Evolutionary conservation across 2,113 vertebrate genomes (phyloP).

Genomic region (Burhinus oedicnemus): DNA sequence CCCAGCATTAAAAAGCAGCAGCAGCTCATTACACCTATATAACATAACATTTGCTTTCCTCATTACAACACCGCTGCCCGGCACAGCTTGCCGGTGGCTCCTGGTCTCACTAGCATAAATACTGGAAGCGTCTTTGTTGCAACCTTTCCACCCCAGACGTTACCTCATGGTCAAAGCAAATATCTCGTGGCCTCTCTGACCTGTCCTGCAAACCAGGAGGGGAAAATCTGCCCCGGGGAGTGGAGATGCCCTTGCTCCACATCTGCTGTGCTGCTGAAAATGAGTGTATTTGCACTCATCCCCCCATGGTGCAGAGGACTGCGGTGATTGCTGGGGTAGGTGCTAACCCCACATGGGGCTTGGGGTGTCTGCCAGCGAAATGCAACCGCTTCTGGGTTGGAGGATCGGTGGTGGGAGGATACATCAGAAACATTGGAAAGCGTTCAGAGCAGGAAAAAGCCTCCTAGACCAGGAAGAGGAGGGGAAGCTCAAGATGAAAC

Average conservation of each 20-base stretch:
- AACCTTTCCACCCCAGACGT: neutral
- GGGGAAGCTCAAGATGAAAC: neutral
- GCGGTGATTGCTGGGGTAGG: neutral
- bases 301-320: rapidly evolving
- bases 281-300: rapidly evolving
- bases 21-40: neutral
- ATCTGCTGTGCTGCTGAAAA: neutral
- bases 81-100: constrained; percentile 38
- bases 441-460: neutral
- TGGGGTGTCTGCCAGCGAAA: neutral
- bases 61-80: neutral
- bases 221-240: neutral
- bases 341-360: neutral
- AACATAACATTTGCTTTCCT: constrained; percentile 43
- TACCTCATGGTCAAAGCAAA: neutral
- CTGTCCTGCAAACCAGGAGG: neutral
- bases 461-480: neutral
- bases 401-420: neutral
- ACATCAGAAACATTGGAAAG: neutral
- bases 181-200: neutral
- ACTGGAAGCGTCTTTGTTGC: neutral
- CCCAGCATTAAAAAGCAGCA: neutral
- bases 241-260: neutral
- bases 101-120: neutral
- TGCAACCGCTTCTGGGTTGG: neutral